These are phyloP conservation scores for Lepidotrigona ventralis DNA, from an alignment of 1,140 invertebrate genomes.

Conservation along the genomic window DNA sequence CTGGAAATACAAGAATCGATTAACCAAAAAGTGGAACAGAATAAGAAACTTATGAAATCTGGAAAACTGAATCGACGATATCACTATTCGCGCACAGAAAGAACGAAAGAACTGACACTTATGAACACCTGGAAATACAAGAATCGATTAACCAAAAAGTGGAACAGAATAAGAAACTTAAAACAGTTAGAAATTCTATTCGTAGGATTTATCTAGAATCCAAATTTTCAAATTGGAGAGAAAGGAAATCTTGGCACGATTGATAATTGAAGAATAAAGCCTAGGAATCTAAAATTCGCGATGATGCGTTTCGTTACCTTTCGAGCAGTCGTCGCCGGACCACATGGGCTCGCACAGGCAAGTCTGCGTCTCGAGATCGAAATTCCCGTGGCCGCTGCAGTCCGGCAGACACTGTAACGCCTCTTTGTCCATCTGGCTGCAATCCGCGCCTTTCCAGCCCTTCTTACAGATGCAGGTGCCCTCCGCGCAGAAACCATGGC, in stretches of 20 bases:
- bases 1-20: slow-evolving; percentile 51
- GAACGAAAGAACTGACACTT: neutral
- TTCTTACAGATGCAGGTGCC: slow-evolving; percentile 98
- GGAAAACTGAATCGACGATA: neutral
- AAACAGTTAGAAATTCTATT: too few relatives aligned
- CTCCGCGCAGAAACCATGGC: slow-evolving; percentile 96
- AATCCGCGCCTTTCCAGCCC: slow-evolving; percentile 96
- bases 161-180: neutral
- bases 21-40: neutral
- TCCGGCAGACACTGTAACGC: slow-evolving; percentile 96
- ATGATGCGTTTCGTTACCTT: slow-evolving; percentile 81
- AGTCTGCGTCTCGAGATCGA: slow-evolving; percentile 94
- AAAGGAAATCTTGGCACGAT: too few relatives aligned
- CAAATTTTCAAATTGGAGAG: too few relatives aligned
- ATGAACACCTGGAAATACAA: slow-evolving; percentile 53
- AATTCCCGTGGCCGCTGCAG: slow-evolving; percentile 96
- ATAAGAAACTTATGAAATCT: neutral
- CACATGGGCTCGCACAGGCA: slow-evolving; percentile 95
- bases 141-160: slow-evolving; percentile 17
- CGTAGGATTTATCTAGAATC: too few relatives aligned
- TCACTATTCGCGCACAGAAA: slow-evolving; percentile 10
- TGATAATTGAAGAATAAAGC: too few relatives aligned
- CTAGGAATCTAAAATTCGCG: too few relatives aligned
- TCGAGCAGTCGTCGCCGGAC: slow-evolving; percentile 96
- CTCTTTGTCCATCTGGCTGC: slow-evolving; percentile 94